phyloP scores from a whole-genome alignment of 2,888 invertebrate species.

The Lomographa bimaculata region DNA sequence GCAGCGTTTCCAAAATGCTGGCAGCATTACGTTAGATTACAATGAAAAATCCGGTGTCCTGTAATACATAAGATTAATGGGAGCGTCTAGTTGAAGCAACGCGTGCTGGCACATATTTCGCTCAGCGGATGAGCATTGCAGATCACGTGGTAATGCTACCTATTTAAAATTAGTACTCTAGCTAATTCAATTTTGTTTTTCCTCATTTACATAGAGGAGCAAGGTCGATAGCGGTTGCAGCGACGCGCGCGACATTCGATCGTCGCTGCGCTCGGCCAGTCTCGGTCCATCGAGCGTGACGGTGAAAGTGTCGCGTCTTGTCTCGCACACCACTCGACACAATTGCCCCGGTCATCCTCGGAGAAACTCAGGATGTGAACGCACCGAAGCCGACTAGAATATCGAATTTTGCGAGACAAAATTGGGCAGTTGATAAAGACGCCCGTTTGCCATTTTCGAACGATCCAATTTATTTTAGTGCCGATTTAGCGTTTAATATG shows the following conservation, averaged over 20 bases:
- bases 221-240: conserved; percentile 3
- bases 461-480: conserved; percentile 1
- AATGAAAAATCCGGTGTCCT: too few relatives aligned
- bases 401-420: not conserved
- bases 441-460: too few relatives aligned
- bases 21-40: too few relatives aligned
- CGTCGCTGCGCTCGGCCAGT: conserved; percentile 18
- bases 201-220: conserved; percentile 21
- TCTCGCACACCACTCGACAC: conserved; percentile 5
- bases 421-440: not conserved
- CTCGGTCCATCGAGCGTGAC: conserved; percentile 28
- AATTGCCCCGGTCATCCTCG: conserved; percentile 9
- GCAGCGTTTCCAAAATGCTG: too few relatives aligned
- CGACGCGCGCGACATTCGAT: conserved; percentile 19
- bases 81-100: too few relatives aligned
- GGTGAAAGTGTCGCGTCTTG: conserved; percentile 34
- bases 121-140: too few relatives aligned
- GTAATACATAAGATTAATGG: too few relatives aligned
- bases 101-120: too few relatives aligned
- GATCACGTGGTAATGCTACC: too few relatives aligned
- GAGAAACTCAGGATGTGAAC: conserved; percentile 19
- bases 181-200: conserved; percentile 10
- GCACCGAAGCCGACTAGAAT: conserved; percentile 2
- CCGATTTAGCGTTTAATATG: too few relatives aligned
- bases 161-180: conserved; percentile 5